Evolutionary conservation across 2,888 invertebrate genomes (phyloP).

Genomic region (Silvanus unidentatus): DNA sequence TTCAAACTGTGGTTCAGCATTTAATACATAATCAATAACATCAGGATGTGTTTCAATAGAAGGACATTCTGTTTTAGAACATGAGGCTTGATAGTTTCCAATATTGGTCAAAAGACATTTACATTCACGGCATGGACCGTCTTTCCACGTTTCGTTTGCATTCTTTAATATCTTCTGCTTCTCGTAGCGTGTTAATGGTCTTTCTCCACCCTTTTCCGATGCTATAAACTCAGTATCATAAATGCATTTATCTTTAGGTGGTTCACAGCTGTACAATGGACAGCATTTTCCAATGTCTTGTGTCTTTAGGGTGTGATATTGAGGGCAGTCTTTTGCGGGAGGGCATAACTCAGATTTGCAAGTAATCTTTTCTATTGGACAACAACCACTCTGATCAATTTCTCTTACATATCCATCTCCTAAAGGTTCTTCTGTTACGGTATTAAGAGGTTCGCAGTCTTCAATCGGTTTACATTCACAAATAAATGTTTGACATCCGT

Average conservation of each 20-base stretch:
- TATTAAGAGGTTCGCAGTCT: slow-evolving; percentile 58
- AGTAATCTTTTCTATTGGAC: slow-evolving; percentile 55
- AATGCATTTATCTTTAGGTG: slow-evolving; percentile 61
- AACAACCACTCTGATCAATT: slow-evolving; percentile 63
- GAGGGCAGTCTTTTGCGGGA: slow-evolving; percentile 52
- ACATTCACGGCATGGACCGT: slow-evolving; percentile 66
- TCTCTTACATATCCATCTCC: slow-evolving; percentile 50
- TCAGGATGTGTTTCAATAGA: slow-evolving; percentile 43
- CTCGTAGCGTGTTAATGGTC: slow-evolving; percentile 37
- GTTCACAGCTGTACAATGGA: slow-evolving; percentile 57
- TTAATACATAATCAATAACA: slow-evolving; percentile 52
- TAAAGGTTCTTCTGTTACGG: slow-evolving; percentile 42
- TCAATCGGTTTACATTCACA: slow-evolving; percentile 72
- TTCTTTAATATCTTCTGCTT: slow-evolving; percentile 53
- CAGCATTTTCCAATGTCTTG: slow-evolving; percentile 54
- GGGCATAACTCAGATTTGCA: slow-evolving; percentile 64
- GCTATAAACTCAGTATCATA: slow-evolving; percentile 54
- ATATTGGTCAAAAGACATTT: slow-evolving; percentile 46
- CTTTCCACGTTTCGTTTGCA: slow-evolving; percentile 59
- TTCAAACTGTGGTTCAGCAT: slow-evolving; percentile 50
- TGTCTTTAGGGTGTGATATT: slow-evolving; percentile 50
- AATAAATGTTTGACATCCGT: slow-evolving; percentile 67
- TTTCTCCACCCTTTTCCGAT: slow-evolving; percentile 53
- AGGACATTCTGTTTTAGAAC: slow-evolving; percentile 52
- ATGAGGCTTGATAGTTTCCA: slow-evolving; percentile 43